These are phyloP conservation scores for Xyrauchen texanus DNA, from an alignment of 2,113 vertebrate genomes.

Conservation along the genomic window DNA sequence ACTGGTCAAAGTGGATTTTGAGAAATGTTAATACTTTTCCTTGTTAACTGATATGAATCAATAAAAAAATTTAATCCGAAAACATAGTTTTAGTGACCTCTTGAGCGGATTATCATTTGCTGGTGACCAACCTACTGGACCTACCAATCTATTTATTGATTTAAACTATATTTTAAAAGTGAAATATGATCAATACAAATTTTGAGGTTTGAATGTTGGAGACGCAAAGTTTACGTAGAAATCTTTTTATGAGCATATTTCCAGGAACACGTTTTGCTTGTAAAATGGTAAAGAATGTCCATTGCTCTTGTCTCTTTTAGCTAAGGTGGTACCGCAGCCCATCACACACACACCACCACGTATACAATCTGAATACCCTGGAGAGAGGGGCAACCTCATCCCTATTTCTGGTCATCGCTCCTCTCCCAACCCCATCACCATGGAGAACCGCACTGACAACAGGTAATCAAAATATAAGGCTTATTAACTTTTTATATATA, in stretches of 20 bases:
- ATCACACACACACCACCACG: slow-evolving; percentile 92
- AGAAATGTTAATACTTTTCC: too few relatives aligned
- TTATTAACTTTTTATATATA: too few relatives aligned
- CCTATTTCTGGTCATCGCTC: slow-evolving; percentile 90
- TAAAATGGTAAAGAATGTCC: neutral
- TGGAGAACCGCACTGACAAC: slow-evolving; percentile 94
- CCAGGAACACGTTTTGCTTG: neutral
- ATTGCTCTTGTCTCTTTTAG: slow-evolving; percentile 64
- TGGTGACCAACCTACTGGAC: too few relatives aligned
- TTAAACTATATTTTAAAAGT: neutral
- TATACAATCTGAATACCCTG: slow-evolving; percentile 90
- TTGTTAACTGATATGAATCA: too few relatives aligned
- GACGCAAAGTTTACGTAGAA: neutral
- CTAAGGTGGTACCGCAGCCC: slow-evolving; percentile 97
- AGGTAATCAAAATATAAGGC: slow-evolving; percentile 71
- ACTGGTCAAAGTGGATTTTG: too few relatives aligned
- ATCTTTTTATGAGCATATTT: neutral
- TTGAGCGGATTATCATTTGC: too few relatives aligned
- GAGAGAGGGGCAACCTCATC: slow-evolving; percentile 90
- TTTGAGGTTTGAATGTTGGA: neutral
- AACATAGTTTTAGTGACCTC: too few relatives aligned
- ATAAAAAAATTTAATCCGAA: too few relatives aligned
- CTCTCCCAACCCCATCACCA: slow-evolving; percentile 93
- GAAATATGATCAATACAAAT: neutral
- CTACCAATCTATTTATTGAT: too few relatives aligned